These are phyloP conservation scores for Harlomillsia oculata DNA, from an alignment of 1,140 invertebrate genomes.

Conservation along the genomic window DNA sequence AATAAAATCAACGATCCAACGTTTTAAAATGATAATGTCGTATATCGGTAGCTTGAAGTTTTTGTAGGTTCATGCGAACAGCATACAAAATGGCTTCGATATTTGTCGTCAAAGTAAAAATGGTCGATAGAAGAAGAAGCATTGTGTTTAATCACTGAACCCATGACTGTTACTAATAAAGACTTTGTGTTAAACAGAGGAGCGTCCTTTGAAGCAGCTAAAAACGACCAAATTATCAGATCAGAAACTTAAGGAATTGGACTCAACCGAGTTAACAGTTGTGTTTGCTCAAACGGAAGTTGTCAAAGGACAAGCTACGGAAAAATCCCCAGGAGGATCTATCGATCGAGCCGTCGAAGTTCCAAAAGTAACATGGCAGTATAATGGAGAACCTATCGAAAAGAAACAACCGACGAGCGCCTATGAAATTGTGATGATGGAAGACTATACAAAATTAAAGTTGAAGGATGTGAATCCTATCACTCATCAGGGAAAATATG, in stretches of 20 bases:
- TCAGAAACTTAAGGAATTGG: constrained; percentile 56
- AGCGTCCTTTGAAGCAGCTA: constrained; percentile 55
- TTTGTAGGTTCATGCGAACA: too few species aligned
- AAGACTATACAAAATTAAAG: constrained; percentile 60
- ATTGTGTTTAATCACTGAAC: too few species aligned
- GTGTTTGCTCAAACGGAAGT: too few species aligned
- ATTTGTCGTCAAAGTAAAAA: too few species aligned
- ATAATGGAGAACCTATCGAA: constrained; percentile 67
- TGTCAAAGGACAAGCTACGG: too few species aligned
- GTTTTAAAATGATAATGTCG: too few species aligned
- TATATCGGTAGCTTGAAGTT: too few species aligned
- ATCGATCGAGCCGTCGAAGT: too few species aligned
- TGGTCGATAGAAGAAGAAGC: too few species aligned
- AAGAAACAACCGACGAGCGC: constrained; percentile 49
- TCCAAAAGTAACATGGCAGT: constrained; percentile 88
- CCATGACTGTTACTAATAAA: neutral
- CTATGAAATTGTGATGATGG: constrained; percentile 56
- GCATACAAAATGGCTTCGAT: too few species aligned
- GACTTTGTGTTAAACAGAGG: neutral
- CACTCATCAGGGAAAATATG: constrained; percentile 71
- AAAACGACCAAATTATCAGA: constrained; percentile 68
- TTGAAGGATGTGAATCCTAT: constrained; percentile 58
- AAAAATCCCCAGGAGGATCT: constrained; percentile 68
- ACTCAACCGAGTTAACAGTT: constrained; percentile 64
- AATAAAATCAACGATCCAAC: too few species aligned